Percentiles rank a stretch among this genome's conserved stretches.
Evolutionary conservation across 35 echinoderm and acorn worm species (phyloP).

Genomic region (Apostichopus californicus): DNA sequence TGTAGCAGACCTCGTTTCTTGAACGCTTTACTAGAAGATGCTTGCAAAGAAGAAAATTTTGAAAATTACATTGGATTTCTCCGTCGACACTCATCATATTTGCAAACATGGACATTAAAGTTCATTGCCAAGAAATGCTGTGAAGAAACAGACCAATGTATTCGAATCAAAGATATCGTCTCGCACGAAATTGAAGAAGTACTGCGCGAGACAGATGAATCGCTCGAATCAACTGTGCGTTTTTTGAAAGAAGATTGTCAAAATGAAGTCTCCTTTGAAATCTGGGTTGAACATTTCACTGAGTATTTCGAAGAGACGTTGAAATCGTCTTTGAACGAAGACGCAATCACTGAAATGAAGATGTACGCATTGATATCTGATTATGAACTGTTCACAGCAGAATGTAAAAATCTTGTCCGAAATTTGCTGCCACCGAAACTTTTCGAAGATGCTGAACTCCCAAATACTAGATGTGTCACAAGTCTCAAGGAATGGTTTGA

Average conservation of each 20-base stretch:
- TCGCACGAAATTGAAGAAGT: not conserved
- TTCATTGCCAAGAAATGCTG: slow-evolving; percentile 15
- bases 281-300: not conserved
- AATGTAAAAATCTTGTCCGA: not conserved
- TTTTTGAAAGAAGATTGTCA: not conserved
- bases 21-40: not conserved
- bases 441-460: not conserved
- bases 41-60: slow-evolving; percentile 31
- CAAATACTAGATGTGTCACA: not conserved
- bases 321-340: slow-evolving; percentile 34
- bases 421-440: not conserved
- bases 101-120: slow-evolving; percentile 6
- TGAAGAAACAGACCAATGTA: not conserved
- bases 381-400: not conserved
- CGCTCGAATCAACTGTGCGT: slow-evolving; percentile 16
- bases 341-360: not conserved
- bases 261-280: not conserved
- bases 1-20: slow-evolving; percentile 50
- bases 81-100: not conserved
- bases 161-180: not conserved
- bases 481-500: slow-evolving; percentile 26
- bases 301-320: not conserved
- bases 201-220: not conserved
- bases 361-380: not conserved
- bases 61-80: slow-evolving; percentile 20